These are phyloP conservation scores for Oscheius myriophilus DNA, from an alignment of 2,888 invertebrate species.

Conservation along the genomic window DNA sequence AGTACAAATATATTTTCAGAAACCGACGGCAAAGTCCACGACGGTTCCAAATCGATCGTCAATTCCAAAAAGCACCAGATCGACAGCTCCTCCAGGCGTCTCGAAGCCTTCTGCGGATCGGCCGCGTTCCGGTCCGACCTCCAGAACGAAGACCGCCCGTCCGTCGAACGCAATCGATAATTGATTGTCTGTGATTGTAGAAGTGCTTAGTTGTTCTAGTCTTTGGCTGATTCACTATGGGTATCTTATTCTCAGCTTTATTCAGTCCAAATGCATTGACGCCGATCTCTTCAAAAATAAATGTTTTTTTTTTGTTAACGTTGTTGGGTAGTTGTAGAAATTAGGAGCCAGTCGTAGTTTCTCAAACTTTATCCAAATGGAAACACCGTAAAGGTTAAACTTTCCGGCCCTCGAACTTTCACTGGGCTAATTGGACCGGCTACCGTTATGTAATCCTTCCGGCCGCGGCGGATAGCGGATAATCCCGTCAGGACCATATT, in stretches of 20 bases:
- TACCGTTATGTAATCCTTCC: conserved; percentile 25
- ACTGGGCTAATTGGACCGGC: conserved; percentile 18
- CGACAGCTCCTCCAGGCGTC: neutral
- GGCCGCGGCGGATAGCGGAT: conserved; percentile 18
- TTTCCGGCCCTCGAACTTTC: conserved; percentile 10
- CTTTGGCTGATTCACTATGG: conserved; percentile 15
- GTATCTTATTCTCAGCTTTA: conserved; percentile 20
- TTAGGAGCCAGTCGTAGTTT: too few species aligned
- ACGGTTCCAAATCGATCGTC: neutral
- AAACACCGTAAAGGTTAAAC: conserved; percentile 6
- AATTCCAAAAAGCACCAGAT: conserved; percentile 10
- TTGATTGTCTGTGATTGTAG: conserved; percentile 15
- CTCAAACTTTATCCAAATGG: too few species aligned
- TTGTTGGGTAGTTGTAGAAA: too few species aligned
- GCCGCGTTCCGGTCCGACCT: conserved; percentile 16
- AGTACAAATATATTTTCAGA: too few species aligned
- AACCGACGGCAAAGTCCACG: neutral
- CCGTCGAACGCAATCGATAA: conserved; percentile 16
- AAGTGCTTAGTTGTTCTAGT: conserved; percentile 2
- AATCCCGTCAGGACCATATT: conserved; percentile 18
- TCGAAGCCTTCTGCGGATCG: neutral
- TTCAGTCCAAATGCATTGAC: too few species aligned
- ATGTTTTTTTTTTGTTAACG: too few species aligned
- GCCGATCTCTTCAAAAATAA: too few species aligned
- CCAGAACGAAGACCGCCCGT: conserved; percentile 1